A percentile compares a stretch with the other conserved stretches of the same genome.
Conservation (phyloP, 2,888 invertebrate species). For the Peribatodes rhomboidaria region DNA sequence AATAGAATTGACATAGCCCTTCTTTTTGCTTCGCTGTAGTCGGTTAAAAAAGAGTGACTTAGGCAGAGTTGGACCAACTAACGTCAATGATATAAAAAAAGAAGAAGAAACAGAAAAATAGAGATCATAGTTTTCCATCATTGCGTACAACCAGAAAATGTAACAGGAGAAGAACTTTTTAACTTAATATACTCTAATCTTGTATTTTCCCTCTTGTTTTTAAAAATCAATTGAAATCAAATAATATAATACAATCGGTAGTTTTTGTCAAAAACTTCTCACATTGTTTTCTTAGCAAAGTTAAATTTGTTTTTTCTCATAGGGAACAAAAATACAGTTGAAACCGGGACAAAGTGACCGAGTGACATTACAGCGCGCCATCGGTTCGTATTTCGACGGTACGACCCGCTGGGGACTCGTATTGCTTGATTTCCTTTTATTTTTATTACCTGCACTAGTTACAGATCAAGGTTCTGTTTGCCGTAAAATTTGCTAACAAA, state of each 20-base stretch:
- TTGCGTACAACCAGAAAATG: no score
- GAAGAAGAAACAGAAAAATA: no score
- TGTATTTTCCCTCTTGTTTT: no score
- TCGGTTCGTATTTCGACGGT: conserved; percentile 13
- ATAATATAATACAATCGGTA: not conserved
- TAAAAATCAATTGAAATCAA: no score
- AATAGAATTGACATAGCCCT: no score
- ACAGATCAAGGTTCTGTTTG: not conserved
- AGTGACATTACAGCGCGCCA: conserved; percentile 13
- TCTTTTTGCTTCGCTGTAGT: no score
- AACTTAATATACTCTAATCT: no score
- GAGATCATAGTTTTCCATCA: no score
- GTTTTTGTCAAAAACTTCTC: not conserved
- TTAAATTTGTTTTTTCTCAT: not conserved
- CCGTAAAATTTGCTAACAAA: not conserved
- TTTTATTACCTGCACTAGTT: conserved; percentile 9
- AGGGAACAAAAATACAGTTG: conserved; percentile 7
- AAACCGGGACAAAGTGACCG: conserved; percentile 17
- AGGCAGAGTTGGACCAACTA: no score
- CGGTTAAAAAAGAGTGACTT: no score
- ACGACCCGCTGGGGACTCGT: conserved; percentile 20
- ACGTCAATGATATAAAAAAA: no score
- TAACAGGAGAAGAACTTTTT: no score
- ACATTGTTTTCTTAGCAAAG: not conserved
- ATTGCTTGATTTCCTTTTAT: conserved; percentile 10